Evolutionary conservation across 2,113 vertebrate genomes (phyloP).

Genomic region (Hyla sarda): DNA sequence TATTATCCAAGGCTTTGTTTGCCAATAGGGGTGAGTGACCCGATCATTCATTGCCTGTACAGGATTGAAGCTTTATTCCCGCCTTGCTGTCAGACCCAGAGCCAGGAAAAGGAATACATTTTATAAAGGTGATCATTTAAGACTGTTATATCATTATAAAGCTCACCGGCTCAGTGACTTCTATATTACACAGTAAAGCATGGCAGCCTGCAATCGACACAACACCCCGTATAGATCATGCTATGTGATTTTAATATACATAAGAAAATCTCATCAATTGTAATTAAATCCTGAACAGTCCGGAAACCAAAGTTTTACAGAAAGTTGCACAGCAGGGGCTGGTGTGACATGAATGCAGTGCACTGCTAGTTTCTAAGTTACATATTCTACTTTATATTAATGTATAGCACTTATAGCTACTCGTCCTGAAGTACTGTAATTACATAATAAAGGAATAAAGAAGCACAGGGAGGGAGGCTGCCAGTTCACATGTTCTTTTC

Average conservation of each 20-base stretch:
- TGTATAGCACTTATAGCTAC: background rate
- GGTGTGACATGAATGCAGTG: background rate
- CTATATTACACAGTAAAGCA: background rate
- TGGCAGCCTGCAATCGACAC: conserved; percentile 5
- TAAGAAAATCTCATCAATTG: background rate
- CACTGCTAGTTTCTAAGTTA: background rate
- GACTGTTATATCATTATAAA: background rate
- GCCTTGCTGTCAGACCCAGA: background rate
- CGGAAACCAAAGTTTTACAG: background rate
- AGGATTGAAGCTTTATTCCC: background rate
- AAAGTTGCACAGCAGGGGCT: background rate
- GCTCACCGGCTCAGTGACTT: background rate
- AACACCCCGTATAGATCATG: background rate
- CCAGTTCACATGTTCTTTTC: background rate
- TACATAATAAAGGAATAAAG: background rate
- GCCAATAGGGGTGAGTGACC: background rate
- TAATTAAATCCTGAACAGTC: background rate
- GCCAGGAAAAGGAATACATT: background rate
- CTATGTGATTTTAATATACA: conserved; percentile 1
- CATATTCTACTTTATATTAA: background rate
- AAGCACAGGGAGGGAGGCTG: background rate
- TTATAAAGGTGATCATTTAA: background rate
- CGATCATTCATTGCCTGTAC: background rate
- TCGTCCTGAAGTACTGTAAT: background rate
- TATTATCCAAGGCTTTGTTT: background rate